Evolutionary conservation across 2,888 invertebrate species (phyloP).

Genomic region (Holacanthella duospinosa): DNA sequence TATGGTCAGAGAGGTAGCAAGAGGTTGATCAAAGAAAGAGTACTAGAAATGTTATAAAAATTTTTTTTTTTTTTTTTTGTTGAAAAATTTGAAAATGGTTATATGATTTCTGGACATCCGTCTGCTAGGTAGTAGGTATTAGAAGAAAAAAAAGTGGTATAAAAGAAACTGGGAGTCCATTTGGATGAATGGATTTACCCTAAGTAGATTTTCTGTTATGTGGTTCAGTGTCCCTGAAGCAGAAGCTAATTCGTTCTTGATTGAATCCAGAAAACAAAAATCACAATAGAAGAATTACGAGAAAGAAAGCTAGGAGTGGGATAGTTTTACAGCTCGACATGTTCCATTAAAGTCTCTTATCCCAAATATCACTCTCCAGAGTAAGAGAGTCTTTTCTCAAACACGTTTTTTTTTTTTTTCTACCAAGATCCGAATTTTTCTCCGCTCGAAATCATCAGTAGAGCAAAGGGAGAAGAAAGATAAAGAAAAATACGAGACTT

Average conservation of each 20-base stretch:
- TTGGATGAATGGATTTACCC: too few relatives aligned
- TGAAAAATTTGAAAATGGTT: too few relatives aligned
- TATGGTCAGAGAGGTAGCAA: too few relatives aligned
- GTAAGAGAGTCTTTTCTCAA: not conserved
- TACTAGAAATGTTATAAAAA: too few relatives aligned
- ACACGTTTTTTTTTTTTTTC: not conserved
- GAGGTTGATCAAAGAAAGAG: too few relatives aligned
- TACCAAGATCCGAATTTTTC: not conserved
- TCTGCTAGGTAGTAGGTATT: too few relatives aligned
- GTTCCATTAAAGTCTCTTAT: not conserved
- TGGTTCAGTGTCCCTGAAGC: not conserved
- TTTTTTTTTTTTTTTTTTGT: too few relatives aligned
- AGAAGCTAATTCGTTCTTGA: not conserved
- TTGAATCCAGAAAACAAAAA: not conserved
- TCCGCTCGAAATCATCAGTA: not conserved
- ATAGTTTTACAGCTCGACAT: too few relatives aligned
- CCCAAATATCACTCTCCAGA: not conserved
- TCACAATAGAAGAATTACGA: not conserved
- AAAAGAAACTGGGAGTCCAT: too few relatives aligned
- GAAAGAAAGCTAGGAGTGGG: not conserved
- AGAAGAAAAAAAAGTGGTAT: too few relatives aligned
- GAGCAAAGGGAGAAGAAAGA: slow-evolving; percentile 1
- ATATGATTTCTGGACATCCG: too few relatives aligned
- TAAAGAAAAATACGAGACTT: not conserved
- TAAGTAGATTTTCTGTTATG: too few relatives aligned